These are phyloP conservation scores for Drosophila trichaetosa DNA, from an alignment of 2,888 invertebrate species.

Conservation along the genomic window DNA sequence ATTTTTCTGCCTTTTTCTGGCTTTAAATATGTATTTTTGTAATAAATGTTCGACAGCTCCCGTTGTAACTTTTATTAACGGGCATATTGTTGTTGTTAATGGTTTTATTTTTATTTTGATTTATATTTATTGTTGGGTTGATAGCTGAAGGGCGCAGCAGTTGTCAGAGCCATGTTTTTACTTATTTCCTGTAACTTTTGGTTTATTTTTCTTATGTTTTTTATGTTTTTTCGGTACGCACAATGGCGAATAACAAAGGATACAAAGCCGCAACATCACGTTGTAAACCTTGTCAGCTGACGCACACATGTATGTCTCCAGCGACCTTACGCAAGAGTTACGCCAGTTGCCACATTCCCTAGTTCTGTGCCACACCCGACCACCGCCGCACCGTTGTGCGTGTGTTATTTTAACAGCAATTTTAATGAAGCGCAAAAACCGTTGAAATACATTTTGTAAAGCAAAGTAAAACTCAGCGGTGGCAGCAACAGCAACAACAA, in stretches of 20 bases:
- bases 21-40: neutral
- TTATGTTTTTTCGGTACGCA: slow-evolving; percentile 35
- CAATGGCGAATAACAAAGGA: slow-evolving; percentile 57
- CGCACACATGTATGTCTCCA: slow-evolving; percentile 49
- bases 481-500: slow-evolving; percentile 2
- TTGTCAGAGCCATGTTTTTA: slow-evolving; percentile 42
- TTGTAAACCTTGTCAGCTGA: slow-evolving; percentile 72
- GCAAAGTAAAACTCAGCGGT: slow-evolving; percentile 47
- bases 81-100: slow-evolving; percentile 35
- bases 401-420: slow-evolving; percentile 80
- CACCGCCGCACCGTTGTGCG: slow-evolving; percentile 40
- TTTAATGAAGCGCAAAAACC: slow-evolving; percentile 79
- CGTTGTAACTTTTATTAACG: slow-evolving; percentile 42
- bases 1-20: neutral
- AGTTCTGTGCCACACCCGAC: neutral
- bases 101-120: slow-evolving; percentile 5
- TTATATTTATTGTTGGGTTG: slow-evolving; percentile 16
- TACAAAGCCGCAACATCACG: slow-evolving; percentile 70
- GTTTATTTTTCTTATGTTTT: slow-evolving; percentile 18
- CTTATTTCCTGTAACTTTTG: slow-evolving; percentile 35
- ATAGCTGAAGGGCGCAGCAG: slow-evolving; percentile 45
- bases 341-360: slow-evolving; percentile 26
- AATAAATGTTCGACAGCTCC: slow-evolving; percentile 9
- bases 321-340: slow-evolving; percentile 60
- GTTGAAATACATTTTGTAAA: slow-evolving; percentile 78